Conservation (phyloP, 2,797 vertebrate genomes). For the Clamator glandarius region DNA sequence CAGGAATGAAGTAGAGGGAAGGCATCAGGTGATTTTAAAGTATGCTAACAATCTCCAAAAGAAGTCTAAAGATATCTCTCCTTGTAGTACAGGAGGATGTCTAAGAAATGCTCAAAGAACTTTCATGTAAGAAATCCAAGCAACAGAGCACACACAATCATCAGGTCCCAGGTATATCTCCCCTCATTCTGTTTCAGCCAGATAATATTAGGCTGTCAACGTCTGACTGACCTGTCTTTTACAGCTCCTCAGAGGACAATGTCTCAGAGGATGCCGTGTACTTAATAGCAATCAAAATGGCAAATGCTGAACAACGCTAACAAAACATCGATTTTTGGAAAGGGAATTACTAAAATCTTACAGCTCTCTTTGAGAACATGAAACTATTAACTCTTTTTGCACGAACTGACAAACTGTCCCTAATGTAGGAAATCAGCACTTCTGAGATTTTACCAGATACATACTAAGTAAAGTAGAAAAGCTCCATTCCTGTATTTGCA, state of each 20-base stretch:
- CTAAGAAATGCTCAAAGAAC: not conserved
- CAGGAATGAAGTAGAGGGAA: not conserved
- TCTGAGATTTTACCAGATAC: not conserved
- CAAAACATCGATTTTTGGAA: not conserved
- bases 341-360: not conserved
- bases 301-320: not conserved
- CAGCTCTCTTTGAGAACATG: not conserved
- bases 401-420: not conserved
- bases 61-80: not conserved
- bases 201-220: not conserved
- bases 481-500: not conserved
- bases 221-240: not conserved
- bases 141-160: not conserved
- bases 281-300: slow-evolving; percentile 31
- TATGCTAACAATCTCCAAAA: not conserved
- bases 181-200: not conserved
- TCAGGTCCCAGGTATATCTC: not conserved
- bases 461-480: not conserved
- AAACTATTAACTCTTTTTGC: slow-evolving; percentile 30
- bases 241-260: not conserved
- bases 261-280: not conserved
- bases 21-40: not conserved
- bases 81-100: not conserved
- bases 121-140: not conserved
- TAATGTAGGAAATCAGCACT: not conserved